A percentile compares a stretch with the other conserved stretches of the same genome.
phyloP scores from a whole-genome alignment of 2,888 invertebrate genomes.

The Pediacus dermestoides region DNA sequence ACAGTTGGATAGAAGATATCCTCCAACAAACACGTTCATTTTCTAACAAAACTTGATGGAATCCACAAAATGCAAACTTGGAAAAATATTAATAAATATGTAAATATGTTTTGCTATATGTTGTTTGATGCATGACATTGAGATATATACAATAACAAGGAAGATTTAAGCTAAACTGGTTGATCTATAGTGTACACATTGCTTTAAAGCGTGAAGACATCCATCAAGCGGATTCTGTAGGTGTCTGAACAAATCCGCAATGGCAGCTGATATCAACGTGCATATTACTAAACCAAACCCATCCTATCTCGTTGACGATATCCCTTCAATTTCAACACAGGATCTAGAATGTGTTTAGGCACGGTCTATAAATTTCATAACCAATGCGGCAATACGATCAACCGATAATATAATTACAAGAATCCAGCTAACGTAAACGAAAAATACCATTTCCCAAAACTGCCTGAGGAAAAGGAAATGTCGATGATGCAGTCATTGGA shows the following conservation, averaged over 20 bases:
- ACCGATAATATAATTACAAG: background rate
- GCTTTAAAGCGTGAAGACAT: background rate
- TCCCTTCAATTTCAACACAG: conserved; percentile 2
- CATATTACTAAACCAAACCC: conserved; percentile 3
- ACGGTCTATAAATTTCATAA: conserved; percentile 3
- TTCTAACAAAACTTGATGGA: no score
- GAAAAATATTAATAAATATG: no score
- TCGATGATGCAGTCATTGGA: conserved; percentile 5
- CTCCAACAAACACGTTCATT: no score
- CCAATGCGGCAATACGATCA: conserved; percentile 3
- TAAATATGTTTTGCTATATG: no score
- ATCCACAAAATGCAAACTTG: no score
- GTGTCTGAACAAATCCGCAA: conserved; percentile 1
- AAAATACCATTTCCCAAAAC: background rate
- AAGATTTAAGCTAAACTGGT: conserved; percentile 1
- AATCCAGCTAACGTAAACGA: conserved; percentile 1
- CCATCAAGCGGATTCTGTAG: conserved; percentile 4
- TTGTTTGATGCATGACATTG: background rate
- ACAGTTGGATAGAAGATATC: no score
- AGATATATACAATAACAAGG: background rate
- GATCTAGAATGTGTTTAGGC: conserved; percentile 4
- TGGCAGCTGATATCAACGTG: conserved; percentile 3
- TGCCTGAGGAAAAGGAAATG: conserved; percentile 3
- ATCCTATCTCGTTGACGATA: conserved; percentile 3
- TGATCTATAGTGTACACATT: no score